Conservation (phyloP, 2,888 invertebrate species). For the Agrilus cyanescens region DNA sequence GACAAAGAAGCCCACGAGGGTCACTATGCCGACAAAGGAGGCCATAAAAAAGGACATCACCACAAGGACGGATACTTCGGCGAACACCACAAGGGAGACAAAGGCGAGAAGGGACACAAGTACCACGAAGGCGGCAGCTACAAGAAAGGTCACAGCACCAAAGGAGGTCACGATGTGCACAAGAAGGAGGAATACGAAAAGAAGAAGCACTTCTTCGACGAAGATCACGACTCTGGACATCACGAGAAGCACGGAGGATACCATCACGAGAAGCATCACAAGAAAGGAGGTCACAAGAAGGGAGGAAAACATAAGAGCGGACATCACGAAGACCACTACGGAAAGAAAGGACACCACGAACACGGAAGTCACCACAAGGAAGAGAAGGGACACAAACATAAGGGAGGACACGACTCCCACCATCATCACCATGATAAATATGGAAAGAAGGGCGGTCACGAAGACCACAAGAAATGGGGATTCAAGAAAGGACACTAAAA, state of each 20-base stretch:
- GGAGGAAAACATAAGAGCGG: slow-evolving; percentile 70
- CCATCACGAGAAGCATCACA: slow-evolving; percentile 68
- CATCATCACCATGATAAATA: slow-evolving; percentile 61
- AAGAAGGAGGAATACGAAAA: slow-evolving; percentile 78
- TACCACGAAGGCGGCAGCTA: slow-evolving; percentile 63
- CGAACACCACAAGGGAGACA: slow-evolving; percentile 52
- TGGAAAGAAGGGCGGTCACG: slow-evolving; percentile 69
- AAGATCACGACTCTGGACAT: slow-evolving; percentile 69
- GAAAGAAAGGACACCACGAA: slow-evolving; percentile 68
- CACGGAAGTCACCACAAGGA: slow-evolving; percentile 72
- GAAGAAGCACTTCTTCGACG: slow-evolving; percentile 77
- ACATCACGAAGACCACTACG: slow-evolving; percentile 65
- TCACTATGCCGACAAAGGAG: slow-evolving; percentile 51
- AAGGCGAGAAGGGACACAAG: slow-evolving; percentile 52
- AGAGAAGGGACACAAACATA: slow-evolving; percentile 67
- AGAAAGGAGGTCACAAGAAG: slow-evolving; percentile 71
- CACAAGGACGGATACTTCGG: slow-evolving; percentile 54
- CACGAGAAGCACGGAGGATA: slow-evolving; percentile 72
- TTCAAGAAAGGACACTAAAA: slow-evolving; percentile 29
- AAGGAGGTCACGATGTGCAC: slow-evolving; percentile 76
- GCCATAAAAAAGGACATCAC: slow-evolving; percentile 48
- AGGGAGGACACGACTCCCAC: slow-evolving; percentile 66
- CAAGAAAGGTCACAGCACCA: slow-evolving; percentile 75
- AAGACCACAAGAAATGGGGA: slow-evolving; percentile 69
- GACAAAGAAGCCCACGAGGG: slow-evolving; percentile 54